Percentiles rank a stretch among this genome's conserved stretches.
phyloP scores from a whole-genome alignment of 1,140 invertebrate species.

The Pygmarrhopalites habei region DNA sequence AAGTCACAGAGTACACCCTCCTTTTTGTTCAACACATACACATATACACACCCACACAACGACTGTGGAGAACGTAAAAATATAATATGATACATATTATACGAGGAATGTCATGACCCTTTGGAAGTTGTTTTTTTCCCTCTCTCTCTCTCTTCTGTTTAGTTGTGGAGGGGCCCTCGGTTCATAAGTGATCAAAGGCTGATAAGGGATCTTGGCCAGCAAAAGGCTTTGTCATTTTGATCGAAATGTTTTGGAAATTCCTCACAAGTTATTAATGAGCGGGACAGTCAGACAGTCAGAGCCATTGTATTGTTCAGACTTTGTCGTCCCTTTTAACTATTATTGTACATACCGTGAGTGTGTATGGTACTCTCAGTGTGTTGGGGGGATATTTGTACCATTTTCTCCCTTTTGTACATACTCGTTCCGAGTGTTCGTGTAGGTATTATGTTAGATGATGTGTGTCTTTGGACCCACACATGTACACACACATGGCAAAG shows the following conservation, averaged over 20 bases:
- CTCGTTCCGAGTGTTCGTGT: too few relatives aligned
- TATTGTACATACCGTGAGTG: too few relatives aligned
- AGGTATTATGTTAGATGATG: too few relatives aligned
- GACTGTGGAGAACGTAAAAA: too few relatives aligned
- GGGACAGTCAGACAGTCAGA: slow-evolving; percentile 26
- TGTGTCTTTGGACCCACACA: too few relatives aligned
- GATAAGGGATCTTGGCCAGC: slow-evolving; percentile 29
- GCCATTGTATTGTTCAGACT: slow-evolving; percentile 18
- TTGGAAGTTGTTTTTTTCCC: slow-evolving; percentile 11
- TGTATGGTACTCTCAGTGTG: too few relatives aligned
- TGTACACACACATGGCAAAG: neutral
- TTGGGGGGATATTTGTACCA: too few relatives aligned
- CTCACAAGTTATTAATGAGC: slow-evolving; percentile 36
- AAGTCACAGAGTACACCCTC: too few relatives aligned
- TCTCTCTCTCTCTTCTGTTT: slow-evolving; percentile 16
- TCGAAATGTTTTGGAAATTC: slow-evolving; percentile 32
- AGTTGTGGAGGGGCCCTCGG: too few relatives aligned
- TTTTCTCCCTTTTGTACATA: neutral
- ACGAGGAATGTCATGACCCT: slow-evolving; percentile 27
- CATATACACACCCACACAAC: too few relatives aligned
- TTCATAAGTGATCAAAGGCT: slow-evolving; percentile 30
- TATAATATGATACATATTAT: too few relatives aligned
- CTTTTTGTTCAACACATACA: too few relatives aligned
- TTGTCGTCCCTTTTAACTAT: slow-evolving; percentile 16
- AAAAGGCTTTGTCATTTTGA: slow-evolving; percentile 30